Base-by-base conservation (phyloP, 30 jellyfish, hydroid and myxozoan genomes). In the Rhopilema esculentum region DNA sequence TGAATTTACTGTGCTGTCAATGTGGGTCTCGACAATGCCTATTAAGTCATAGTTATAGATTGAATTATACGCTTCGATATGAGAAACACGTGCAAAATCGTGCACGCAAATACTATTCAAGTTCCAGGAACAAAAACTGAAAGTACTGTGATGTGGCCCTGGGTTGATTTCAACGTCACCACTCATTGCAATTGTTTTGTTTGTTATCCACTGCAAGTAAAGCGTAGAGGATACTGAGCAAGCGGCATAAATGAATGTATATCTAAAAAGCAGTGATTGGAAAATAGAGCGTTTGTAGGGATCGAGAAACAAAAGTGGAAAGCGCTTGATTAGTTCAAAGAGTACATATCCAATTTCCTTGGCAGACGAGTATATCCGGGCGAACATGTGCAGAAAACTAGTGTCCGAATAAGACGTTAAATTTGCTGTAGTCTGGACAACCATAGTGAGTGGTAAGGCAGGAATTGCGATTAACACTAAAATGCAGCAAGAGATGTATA, bases 11-110 rank as follows among this genome's bases (percentile, higher is more conserved):
- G 83, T 81, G 73, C 78, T 78, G 73, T 78, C 88, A 61, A 78
- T 75, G 30, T 27, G 84, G 68, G 84, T 72, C 26, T 72, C 68
- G 17, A 33, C 68, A 18, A 72, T 72, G 40, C 76, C 76, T 74
- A 74, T 70, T 28, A 32, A 27, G 49, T 75, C 75, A 49, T 40
- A 57, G 49, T 75, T 75, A 57, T 75, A 75, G 29, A 78, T 78
- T 57, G 88, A 22, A 66, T 61, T 78, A 66, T 78, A 78, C 68
- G 85, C 85, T 40, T 83, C 84, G 65, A 69, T 67, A 40, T 48
- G 76, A 57, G 92, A 83, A 16, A 83, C 92, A 49, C 92, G 76
- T 27, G 76, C 25, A 83, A 83, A 83, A 21, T 83, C 85, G 40
- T 83, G 85, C 8, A 85, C 92, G 40, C 62, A 66, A 49, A 83